Evolutionary conservation across 2,113 vertebrate species (phyloP), one percentile per base, ranked within the genome.

Genomic region (Hyperoodon ampullatus): DNA sequence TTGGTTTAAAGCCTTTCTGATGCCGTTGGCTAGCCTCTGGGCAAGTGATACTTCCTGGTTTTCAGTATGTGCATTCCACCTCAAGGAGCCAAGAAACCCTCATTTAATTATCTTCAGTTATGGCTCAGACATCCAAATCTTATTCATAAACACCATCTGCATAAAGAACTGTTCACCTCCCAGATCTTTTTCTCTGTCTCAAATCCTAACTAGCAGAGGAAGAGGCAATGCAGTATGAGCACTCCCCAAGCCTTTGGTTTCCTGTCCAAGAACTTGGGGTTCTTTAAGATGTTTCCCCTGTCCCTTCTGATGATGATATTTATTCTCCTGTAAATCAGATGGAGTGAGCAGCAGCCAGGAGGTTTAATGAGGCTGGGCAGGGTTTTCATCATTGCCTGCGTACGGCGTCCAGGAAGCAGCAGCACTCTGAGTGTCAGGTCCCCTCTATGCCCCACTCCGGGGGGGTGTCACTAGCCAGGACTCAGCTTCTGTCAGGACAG

Each of bases 121-220:
- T 30, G 30, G 39, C 63, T 87, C 74, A 47, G 94, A 85, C 66
- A 88, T 58, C 58, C 44, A 19, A 75, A 50, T 70, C 71, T 58
- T 42, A 24, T 42, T 86, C 90, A 84, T 82, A 66, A 96, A 94
- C 70, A 83, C 91, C 92, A 75, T 84, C 89, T 97, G 88, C 92
- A 71, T 55, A 80, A 77, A 66, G 85, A 94, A 82, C 16, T 84
- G 8, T 61, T 92, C 61, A 39, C 39, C 28, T 77, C 53, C 60
- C 88, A 65, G 26, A 89, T 42, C 55, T 15, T 82, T 19, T 70
- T 85, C 65, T 94, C 89, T 88, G 42, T 87, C 65, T 58, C 70
- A 97, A 96, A 89, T 68, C 82, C 33, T 75, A 65, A 74, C 18
- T 10, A 58, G 58, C 5, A 21, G 39, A 95, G 47, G 47, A 93